Conservation (phyloP, 2,888 invertebrate genomes). For the Blastobasis lacticolella region DNA sequence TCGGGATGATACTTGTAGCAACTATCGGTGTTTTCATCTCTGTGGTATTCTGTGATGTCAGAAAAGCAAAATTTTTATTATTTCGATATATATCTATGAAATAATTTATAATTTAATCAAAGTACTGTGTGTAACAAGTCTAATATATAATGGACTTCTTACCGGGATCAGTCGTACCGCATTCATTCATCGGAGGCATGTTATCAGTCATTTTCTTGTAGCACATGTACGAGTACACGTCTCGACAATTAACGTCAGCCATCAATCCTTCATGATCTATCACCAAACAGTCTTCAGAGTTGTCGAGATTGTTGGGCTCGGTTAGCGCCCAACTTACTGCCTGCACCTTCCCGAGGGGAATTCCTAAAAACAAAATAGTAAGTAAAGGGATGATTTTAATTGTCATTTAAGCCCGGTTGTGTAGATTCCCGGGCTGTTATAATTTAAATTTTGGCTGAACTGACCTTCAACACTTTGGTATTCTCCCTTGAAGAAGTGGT, state of each 20-base stretch:
- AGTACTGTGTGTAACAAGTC: not conserved
- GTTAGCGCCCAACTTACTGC: constrained; percentile 13
- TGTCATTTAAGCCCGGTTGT: too few species aligned
- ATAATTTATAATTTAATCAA: too few species aligned
- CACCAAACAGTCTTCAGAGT: constrained; percentile 15
- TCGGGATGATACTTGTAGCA: constrained; percentile 24
- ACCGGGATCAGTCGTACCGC: constrained; percentile 21
- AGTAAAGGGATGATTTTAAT: too few species aligned
- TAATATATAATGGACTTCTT: not conserved
- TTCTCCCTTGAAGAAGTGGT: constrained; percentile 16
- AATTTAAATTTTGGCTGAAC: too few species aligned
- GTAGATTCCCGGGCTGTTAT: too few species aligned
- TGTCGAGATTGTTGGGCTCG: constrained; percentile 17
- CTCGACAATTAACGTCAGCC: constrained; percentile 14
- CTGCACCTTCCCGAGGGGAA: constrained; percentile 12
- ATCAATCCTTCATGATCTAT: constrained; percentile 7
- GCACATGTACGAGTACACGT: constrained; percentile 16
- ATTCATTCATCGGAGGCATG: constrained; percentile 9
- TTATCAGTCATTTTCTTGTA: constrained; percentile 12
- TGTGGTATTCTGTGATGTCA: not conserved
- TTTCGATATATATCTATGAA: too few species aligned
- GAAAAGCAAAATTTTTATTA: too few species aligned
- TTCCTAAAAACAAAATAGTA: constrained; percentile 10
- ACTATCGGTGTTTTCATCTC: constrained; percentile 16
- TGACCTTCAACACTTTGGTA: constrained; percentile 18